These are phyloP conservation scores for Chrysodeixis includens DNA, from an alignment of 2,888 invertebrate species.

Conservation along the genomic window DNA sequence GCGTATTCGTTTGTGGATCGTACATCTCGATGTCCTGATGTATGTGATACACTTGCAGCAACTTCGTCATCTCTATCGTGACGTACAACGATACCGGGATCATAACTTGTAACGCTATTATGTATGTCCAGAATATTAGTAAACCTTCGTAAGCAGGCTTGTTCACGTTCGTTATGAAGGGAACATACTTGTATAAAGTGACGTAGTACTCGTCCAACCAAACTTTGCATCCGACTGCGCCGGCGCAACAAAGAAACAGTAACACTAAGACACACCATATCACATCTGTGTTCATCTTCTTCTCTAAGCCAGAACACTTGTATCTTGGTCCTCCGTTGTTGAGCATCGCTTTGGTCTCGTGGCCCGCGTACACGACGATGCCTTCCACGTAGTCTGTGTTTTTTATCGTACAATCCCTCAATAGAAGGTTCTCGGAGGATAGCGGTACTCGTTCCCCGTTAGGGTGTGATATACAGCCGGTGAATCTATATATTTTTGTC, in stretches of 20 bases:
- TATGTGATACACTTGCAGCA: constrained; percentile 98
- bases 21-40: constrained; percentile 96
- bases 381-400: constrained; percentile 99
- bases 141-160: constrained; percentile 93
- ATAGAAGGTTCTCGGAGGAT: constrained; percentile 96
- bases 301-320: constrained; percentile 97
- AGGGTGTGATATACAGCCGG: constrained; percentile 95
- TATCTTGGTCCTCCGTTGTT: constrained; percentile 98
- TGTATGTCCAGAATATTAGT: constrained; percentile 97
- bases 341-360: constrained; percentile 99
- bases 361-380: constrained; percentile 98
- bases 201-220: constrained; percentile 92
- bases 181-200: constrained; percentile 86
- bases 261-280: constrained; percentile 98
- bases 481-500: constrained; percentile 98
- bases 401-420: constrained; percentile 97
- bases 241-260: constrained; percentile 96
- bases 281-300: constrained; percentile 98
- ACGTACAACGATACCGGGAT: constrained; percentile 99
- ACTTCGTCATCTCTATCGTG: constrained; percentile 98
- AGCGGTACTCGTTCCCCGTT: constrained; percentile 94
- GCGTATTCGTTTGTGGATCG: constrained; percentile 94
- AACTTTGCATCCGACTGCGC: constrained; percentile 96
- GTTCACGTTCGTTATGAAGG: constrained; percentile 91
- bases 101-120: constrained; percentile 98